These are phyloP conservation scores for Vanacampus margaritifer DNA, from an alignment of 2,113 vertebrate species.

Conservation along the genomic window DNA sequence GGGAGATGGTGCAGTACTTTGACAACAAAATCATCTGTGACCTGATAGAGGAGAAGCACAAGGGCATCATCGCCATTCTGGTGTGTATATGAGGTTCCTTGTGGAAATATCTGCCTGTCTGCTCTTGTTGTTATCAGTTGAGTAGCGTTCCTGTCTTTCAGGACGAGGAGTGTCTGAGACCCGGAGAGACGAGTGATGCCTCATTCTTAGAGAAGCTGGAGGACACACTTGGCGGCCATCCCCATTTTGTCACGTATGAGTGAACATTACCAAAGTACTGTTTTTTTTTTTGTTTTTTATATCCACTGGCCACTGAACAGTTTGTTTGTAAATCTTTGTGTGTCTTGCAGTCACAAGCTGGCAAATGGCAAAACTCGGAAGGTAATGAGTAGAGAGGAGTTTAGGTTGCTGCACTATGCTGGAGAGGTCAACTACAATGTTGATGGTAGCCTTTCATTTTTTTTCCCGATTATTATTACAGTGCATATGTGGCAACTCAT, in stretches of 20 bases:
- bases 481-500: not conserved
- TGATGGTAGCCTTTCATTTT: slow-evolving; percentile 68
- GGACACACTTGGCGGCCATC: slow-evolving; percentile 85
- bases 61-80: slow-evolving; percentile 95
- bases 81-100: slow-evolving; percentile 61
- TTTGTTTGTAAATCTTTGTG: not conserved
- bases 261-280: not conserved
- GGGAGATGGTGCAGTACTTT: slow-evolving; percentile 95
- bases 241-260: slow-evolving; percentile 93
- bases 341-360: slow-evolving; percentile 84
- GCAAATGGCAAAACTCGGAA: slow-evolving; percentile 91
- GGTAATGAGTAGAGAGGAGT: slow-evolving; percentile 86
- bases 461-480: too few species aligned
- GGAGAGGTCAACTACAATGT: slow-evolving; percentile 96
- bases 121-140: not conserved
- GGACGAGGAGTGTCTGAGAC: slow-evolving; percentile 94
- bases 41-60: slow-evolving; percentile 96
- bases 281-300: not conserved
- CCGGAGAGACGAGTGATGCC: slow-evolving; percentile 87
- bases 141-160: slow-evolving; percentile 48
- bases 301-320: not conserved
- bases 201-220: slow-evolving; percentile 96
- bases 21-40: slow-evolving; percentile 99
- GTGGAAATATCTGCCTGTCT: not conserved
- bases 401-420: slow-evolving; percentile 91